Evolutionary conservation across 2,113 vertebrate genomes (phyloP), one percentile per base, ranked within the genome.

Genomic region (Grus americana): DNA sequence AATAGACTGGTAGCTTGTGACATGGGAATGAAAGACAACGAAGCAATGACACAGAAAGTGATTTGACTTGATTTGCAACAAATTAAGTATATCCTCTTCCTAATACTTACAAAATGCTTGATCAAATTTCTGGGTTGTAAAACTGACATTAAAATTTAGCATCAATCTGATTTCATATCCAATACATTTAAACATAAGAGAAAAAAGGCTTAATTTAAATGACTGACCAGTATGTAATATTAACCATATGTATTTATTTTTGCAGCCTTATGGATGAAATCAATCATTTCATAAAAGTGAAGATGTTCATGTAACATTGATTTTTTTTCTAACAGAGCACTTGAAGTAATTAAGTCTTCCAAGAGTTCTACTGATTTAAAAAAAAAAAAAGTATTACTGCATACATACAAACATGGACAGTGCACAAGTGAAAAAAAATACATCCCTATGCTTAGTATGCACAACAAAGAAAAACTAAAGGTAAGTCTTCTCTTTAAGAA

Each of bases 381-480:
- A 74, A 24, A 59, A 30, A 50, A 50, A 54, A 15, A 44, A 0
- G 5, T 73, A 62, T 11, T 44, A 16, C 26, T 47, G 68, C 20
- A 52, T 38, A 59, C 13, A 61, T 19, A 34, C 3, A 84, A 42
- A 74, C 4, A n/a, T 5, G 6, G 23, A 47, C 27, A 58, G 10
- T 2, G 4, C 24, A 58, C 4, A 68, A 52, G 14, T 38, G 24
- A 15, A n/a, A 38, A 59, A 84, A 52, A 27, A 42, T 1, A 57
- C 5, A 38, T 22, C 9, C 24, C 38, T 50, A 59, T 0, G 0
- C 18, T 38, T 9, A 16, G 6, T 30, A 66, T 7, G 29, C 3
- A 18, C 6, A 21, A 36, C 3, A 7, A 78, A 82, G 23, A 63
- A 76, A 89, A 83, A 18, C 5, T 7, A 79, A 40, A 70, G 9